Evolutionary conservation across 2,797 vertebrate species (phyloP), one percentile per base, ranked within the genome.

Genomic region (Tapera naevia): DNA sequence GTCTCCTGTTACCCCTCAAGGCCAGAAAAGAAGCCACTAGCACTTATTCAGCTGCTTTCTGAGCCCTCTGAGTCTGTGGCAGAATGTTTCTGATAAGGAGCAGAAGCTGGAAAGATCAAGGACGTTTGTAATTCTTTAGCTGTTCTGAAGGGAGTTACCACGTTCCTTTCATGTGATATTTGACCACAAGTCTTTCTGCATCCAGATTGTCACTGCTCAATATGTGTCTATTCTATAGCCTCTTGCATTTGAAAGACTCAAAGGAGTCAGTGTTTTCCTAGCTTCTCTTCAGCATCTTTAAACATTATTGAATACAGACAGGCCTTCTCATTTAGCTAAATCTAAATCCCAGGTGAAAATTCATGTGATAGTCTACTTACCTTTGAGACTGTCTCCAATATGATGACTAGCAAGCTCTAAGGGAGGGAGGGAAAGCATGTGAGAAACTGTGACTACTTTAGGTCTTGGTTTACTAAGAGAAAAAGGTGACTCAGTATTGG

Each of bases 61-160:
- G 80, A 79, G 48, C 58, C 46, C 24, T 80, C 66, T 24, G 69
- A 53, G 33, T 43, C 51, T 84, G 62, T 0, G 1, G 14, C 53
- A 69, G 58, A 93, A 41, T 61, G 39, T 32, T 89, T 73, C 76
- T 89, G 51, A 61, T 78, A 23, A 86, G 72, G 22, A 81, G 46
- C 62, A 32, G 8, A 43, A 66, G 60, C 60, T 91, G 67, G 35
- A 79, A 73, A 48, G n/a, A 79, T 24, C 0, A 0, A 43, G 23
- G 48, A 33, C 90, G 93, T 95, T 93, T 91, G 30, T 88, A 92
- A 79, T 85, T 91, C 84, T 91, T 92, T 48, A 73, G 61, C 67
- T 86, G n/a, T 66, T 93, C 80, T 75, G 41, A 79, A 81, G 53
- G 17, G 51, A 66, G 56, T 75, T 62, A 91, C 51, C 86, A 73